These are phyloP conservation scores for Acropora tenuis DNA, from an alignment of 64 coral and sea anemone species.

Conservation along the genomic window DNA sequence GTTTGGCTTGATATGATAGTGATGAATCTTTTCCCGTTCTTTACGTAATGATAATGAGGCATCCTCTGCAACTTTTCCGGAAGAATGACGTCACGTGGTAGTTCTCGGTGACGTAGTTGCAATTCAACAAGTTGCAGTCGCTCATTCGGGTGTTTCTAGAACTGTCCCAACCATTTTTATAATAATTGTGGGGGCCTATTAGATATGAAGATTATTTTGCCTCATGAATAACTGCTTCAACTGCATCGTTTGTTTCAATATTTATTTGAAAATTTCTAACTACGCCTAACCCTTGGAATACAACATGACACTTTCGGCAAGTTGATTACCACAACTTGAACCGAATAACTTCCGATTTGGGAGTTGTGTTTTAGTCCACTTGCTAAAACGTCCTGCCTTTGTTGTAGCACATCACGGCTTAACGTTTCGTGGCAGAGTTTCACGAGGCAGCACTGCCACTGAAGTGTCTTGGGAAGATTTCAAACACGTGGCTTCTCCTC, in stretches of 20 bases:
- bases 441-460: background rate
- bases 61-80: too few relatives aligned
- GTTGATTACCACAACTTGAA: background rate
- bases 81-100: too few relatives aligned
- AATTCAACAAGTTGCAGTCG: too few relatives aligned
- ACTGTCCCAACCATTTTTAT: background rate
- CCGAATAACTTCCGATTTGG: background rate
- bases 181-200: background rate
- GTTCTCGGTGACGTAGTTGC: too few relatives aligned
- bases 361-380: background rate
- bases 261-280: constrained; percentile 4
- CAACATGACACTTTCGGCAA: background rate
- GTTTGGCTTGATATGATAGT: too few relatives aligned
- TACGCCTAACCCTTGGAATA: constrained; percentile 15
- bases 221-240: background rate
- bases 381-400: background rate
- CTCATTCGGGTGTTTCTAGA: too few relatives aligned
- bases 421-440: background rate
- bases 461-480: background rate
- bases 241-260: background rate
- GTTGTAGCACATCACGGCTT: background rate
- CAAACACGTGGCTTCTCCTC: background rate
- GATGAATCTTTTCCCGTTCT: too few relatives aligned
- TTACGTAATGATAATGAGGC: too few relatives aligned
- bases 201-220: background rate